Conservation (phyloP, 2,888 invertebrate species). For the Deladenus siricidicola region DNA sequence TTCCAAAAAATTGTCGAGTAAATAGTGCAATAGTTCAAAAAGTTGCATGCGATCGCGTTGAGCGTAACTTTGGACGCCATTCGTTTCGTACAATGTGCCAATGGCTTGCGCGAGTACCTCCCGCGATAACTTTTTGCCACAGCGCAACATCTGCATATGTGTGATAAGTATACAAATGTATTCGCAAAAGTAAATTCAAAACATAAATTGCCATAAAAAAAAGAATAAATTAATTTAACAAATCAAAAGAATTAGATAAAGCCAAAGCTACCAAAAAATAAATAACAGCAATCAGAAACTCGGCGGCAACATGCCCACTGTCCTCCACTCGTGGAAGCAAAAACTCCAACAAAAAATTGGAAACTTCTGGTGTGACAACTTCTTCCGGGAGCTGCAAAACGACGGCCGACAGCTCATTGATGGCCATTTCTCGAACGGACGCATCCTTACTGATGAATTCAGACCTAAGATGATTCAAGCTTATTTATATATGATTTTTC, state of each 20-base stretch:
- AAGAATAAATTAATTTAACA: no score
- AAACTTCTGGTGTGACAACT: not conserved
- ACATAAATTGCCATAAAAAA: no score
- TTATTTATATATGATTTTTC: not conserved
- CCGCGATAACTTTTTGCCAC: not conserved
- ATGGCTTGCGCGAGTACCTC: not conserved
- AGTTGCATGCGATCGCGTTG: slow-evolving; percentile 23
- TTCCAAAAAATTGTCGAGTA: slow-evolving; percentile 17
- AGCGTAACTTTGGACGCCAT: slow-evolving; percentile 19
- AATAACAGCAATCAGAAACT: slow-evolving; percentile 31
- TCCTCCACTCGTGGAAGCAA: slow-evolving; percentile 33
- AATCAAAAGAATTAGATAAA: no score
- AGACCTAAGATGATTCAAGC: slow-evolving; percentile 20
- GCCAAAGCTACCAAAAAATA: slow-evolving; percentile 27
- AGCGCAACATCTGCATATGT: slow-evolving; percentile 4
- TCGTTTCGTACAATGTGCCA: slow-evolving; percentile 7
- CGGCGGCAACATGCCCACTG: slow-evolving; percentile 31
- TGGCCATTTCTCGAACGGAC: slow-evolving; percentile 2
- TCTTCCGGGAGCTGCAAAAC: slow-evolving; percentile 5
- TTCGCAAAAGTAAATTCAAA: no score
- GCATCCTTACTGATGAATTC: slow-evolving; percentile 24
- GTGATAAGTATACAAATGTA: no score
- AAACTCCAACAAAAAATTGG: slow-evolving; percentile 26
- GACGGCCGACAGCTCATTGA: slow-evolving; percentile 16
- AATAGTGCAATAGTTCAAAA: slow-evolving; percentile 28